Conservation (phyloP, 2,797 vertebrate species). For the Podargus strigoides region DNA sequence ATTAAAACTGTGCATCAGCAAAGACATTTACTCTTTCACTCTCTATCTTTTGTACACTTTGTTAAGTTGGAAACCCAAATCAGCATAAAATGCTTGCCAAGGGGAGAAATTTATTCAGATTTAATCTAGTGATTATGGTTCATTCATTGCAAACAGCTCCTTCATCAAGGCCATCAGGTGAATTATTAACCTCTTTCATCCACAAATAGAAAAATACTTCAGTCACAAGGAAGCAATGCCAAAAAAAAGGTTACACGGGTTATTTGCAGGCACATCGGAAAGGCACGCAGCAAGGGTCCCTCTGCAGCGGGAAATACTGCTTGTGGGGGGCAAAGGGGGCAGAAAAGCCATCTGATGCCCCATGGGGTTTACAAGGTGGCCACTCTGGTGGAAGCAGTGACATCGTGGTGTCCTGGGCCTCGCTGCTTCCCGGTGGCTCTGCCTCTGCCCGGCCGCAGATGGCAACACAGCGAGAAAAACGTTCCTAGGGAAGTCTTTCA, state of each 20-base stretch:
- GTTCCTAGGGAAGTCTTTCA: neutral
- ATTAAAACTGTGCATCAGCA: neutral
- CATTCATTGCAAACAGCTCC: neutral
- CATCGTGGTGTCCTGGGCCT: neutral
- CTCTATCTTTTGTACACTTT: neutral
- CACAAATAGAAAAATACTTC: constrained; percentile 24
- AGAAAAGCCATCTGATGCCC: neutral
- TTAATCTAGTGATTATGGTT: constrained; percentile 18
- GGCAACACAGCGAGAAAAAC: rapidly evolving
- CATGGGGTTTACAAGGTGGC: rapidly evolving
- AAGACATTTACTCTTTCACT: neutral
- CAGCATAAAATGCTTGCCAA: neutral
- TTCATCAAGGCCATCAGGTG: constrained; percentile 27
- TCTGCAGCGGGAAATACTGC: neutral
- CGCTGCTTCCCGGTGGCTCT: neutral
- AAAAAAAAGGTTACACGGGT: neutral
- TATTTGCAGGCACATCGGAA: neutral
- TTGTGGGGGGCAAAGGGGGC: neutral
- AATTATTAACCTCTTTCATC: constrained; percentile 54
- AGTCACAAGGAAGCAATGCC: neutral
- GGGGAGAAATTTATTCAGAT: constrained; percentile 11
- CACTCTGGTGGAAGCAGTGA: neutral
- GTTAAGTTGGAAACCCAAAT: neutral
- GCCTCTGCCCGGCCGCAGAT: neutral
- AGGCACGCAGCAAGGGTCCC: neutral